Evolutionary conservation across 2,797 vertebrate genomes (phyloP), one percentile per base, ranked within the genome.

Genomic region (Sitta carolinensis): DNA sequence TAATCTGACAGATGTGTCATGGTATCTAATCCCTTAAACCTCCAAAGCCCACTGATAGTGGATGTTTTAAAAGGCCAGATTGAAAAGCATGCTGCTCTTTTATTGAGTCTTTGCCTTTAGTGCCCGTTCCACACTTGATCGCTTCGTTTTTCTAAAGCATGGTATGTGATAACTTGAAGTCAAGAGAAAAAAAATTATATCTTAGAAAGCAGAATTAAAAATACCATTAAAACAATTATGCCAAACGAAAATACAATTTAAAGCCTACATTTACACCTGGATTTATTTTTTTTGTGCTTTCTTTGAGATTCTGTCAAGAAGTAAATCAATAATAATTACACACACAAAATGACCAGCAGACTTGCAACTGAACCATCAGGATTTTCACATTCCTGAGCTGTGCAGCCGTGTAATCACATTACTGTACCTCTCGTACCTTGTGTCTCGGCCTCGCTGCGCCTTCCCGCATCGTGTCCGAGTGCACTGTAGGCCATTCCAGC

Each of bases 1-100:
- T 97, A 97, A 97, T 98, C 97, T 97, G 97, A 98, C 97, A 98
- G 98, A 98, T 98, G 98, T 98, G 98, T 97, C 97, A 97, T 97
- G 97, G 97, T 97, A 94, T 97, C 97, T 98, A 98, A 98, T 98
- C 97, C 97, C 92, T 97, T 98, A 98, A 98, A 96, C 97, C 97
- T 96, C 97, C 96, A 98, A 98, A 98, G 97, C 97, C 96, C 95
- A 97, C 97, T 98, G 97, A 98, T 97, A 98, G 96, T 94, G 90
- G 97, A 97, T 96, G 96, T 96, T 98, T 97, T 98, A 97, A 97
- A 98, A 97, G 96, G 96, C 98, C 97, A 97, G 97, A 98, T 96
- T 97, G 97, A 97, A 98, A 97, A 95, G 68, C 97, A 98, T 87
- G 97, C 97, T 98, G 98, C 96, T 98, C 98, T 98, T 98, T 98